These are phyloP conservation scores for Oryzias sinensis DNA, from an alignment of 2,797 vertebrate genomes.

Conservation along the genomic window DNA sequence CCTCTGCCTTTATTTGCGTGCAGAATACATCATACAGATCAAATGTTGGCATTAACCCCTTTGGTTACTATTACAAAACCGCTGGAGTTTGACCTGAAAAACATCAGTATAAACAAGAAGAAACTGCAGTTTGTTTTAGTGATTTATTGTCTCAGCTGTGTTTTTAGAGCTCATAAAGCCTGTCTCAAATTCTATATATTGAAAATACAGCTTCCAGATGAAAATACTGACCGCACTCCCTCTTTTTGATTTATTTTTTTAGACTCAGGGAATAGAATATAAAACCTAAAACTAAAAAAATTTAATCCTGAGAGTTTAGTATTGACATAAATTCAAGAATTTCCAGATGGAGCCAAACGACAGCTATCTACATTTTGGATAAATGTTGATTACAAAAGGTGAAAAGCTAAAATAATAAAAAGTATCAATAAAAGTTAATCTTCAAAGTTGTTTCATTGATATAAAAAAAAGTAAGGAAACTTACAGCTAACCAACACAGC, in stretches of 20 bases:
- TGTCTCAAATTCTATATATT: too few relatives aligned
- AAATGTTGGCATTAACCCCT: slow-evolving; percentile 3
- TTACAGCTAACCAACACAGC: not conserved
- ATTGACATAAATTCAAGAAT: not conserved
- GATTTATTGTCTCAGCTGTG: slow-evolving; percentile 11
- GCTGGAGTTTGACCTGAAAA: slow-evolving; percentile 3
- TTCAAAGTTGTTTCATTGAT: too few relatives aligned
- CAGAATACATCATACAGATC: not conserved
- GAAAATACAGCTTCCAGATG: too few relatives aligned
- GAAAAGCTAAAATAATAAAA: too few relatives aligned
- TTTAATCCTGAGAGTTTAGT: not conserved
- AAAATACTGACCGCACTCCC: too few relatives aligned
- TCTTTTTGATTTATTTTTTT: too few relatives aligned
- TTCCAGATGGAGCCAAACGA: not conserved
- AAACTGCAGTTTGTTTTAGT: not conserved
- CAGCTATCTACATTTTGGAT: slow-evolving; percentile 3
- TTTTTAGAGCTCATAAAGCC: too few relatives aligned
- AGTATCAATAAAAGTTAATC: too few relatives aligned
- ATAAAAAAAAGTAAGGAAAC: too few relatives aligned
- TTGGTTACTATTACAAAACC: slow-evolving; percentile 6
- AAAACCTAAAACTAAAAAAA: not conserved
- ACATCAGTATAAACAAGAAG: slow-evolving; percentile 1
- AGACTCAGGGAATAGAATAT: not conserved
- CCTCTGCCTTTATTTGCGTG: slow-evolving; percentile 17
- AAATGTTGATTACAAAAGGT: not conserved